Evolutionary conservation across 2,113 vertebrate species (phyloP), one percentile per base, ranked within the genome.

Genomic region (Prunella himalayana): DNA sequence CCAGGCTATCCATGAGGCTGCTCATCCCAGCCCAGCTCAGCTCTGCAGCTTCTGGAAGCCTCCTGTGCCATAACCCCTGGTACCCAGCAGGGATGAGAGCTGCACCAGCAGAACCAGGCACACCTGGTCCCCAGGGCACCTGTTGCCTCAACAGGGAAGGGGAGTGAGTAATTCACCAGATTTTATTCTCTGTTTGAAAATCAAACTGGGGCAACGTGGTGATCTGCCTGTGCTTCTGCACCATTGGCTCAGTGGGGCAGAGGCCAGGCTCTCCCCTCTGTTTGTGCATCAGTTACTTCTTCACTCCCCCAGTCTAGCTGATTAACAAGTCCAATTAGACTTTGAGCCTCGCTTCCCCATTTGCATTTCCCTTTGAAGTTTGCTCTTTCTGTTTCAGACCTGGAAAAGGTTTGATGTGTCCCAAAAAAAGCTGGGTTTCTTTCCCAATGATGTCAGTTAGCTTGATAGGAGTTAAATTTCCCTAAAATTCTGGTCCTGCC

Each of bases 281-380:
- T 81, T 77, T 2, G 3, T 39, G 21, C 56, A 54, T 59, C 57
- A 82, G 30, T 49, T 90, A 1, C 56, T 84, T 49, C 66, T 88
- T 92, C 66, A 39, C 15, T 82, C 23, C 2, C 3, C 7, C 2
- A 1, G 27, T 80, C 86, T 51, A 94, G 63, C 71, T 92, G 79
- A 88, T 94, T 93, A 94, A 92, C 90, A 95, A 93, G 42, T 53
- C 50, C 50, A 95, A 90, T 94, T 96, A 94, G 86, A 80, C 79
- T 81, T 33, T 4, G 12, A 90, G 63, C 45, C 27, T 2, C 0
- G 0, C 49, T 82, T 93, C 50, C 4, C 25, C 5, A 73, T 94
- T 94, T 93, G 50, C 64, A 88, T 92, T 86, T 92, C 24, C 21
- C 80, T 97, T 96, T 96, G 79, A 96, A 92, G 92, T 85, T 41